Evolutionary conservation across 2,113 vertebrate species (phyloP).

Genomic region (Poeciliopsis turrubarensis): DNA sequence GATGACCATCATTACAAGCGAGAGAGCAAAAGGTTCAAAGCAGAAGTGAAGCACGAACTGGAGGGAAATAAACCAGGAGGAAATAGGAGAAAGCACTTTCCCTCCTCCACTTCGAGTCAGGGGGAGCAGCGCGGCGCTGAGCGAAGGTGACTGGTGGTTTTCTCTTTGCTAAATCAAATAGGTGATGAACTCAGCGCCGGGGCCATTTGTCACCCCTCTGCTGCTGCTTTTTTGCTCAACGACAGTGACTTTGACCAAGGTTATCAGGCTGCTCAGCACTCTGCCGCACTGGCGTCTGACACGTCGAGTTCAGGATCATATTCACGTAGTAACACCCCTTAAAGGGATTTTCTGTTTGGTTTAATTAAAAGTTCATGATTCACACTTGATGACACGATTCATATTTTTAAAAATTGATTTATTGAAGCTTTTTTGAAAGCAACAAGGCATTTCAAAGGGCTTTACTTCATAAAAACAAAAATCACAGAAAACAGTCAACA

Average conservation of each 20-base stretch:
- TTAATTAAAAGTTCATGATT: background rate
- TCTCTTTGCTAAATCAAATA: slow-evolving; percentile 30
- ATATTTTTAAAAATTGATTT: too few species aligned
- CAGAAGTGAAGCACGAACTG: background rate
- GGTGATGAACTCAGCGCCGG: slow-evolving; percentile 42
- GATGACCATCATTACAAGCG: slow-evolving; percentile 8
- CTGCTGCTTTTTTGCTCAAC: slow-evolving; percentile 31
- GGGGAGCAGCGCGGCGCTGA: slow-evolving; percentile 18
- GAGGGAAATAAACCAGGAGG: slow-evolving; percentile 3
- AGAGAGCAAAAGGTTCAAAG: slow-evolving; percentile 4
- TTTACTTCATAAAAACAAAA: too few species aligned
- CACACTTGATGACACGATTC: too few species aligned
- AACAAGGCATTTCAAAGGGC: too few species aligned
- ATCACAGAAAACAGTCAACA: too few species aligned
- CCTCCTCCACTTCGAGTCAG: background rate
- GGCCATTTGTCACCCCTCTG: slow-evolving; percentile 25
- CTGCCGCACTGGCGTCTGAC: slow-evolving; percentile 11
- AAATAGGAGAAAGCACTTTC: slow-evolving; percentile 16
- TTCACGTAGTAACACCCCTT: background rate
- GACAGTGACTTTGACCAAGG: slow-evolving; percentile 47
- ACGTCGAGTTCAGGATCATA: background rate
- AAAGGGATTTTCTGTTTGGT: background rate
- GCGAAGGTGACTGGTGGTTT: slow-evolving; percentile 42
- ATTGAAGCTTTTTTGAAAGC: too few species aligned
- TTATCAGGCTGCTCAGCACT: slow-evolving; percentile 42